phyloP scores from a whole-genome alignment of 2,797 vertebrate species.

The Pangasius mekongensis region DNA sequence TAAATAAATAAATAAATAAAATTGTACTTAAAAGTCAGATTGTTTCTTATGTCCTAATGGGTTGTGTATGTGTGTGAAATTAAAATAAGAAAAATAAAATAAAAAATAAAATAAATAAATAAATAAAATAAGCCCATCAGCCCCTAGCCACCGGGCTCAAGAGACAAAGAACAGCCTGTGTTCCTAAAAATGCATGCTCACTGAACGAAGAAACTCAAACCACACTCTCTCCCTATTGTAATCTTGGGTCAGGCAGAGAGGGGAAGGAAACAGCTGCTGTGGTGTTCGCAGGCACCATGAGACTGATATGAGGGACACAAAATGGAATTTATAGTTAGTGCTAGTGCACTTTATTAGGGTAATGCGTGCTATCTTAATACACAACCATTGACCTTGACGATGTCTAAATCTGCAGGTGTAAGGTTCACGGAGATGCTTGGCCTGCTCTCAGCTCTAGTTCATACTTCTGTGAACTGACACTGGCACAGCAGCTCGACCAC shows the following conservation, averaged over 20 bases:
- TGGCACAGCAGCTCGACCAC: not conserved
- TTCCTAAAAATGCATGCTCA: constrained; percentile 38
- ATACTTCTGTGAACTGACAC: constrained; percentile 32
- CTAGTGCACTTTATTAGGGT: constrained; percentile 41
- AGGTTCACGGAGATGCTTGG: constrained; percentile 20
- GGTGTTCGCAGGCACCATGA: constrained; percentile 67
- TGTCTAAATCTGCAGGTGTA: constrained; percentile 55
- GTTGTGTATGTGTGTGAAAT: not conserved
- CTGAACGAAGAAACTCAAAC: constrained; percentile 40
- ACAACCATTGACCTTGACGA: constrained; percentile 68
- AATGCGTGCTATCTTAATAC: constrained; percentile 62
- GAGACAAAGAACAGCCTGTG: constrained; percentile 58
- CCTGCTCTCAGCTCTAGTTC: constrained; percentile 43
- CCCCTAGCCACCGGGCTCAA: constrained; percentile 31
- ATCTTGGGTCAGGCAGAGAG: constrained; percentile 49
- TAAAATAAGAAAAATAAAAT: not conserved
- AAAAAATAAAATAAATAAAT: not conserved
- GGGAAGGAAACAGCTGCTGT: constrained; percentile 75
- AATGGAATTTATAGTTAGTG: constrained; percentile 67
- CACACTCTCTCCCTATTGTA: constrained; percentile 48
- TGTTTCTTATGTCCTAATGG: not conserved
- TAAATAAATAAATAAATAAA: not conserved
- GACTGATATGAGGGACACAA: constrained; percentile 67
- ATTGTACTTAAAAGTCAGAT: not conserved
- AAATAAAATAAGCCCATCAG: not conserved